Conservation (phyloP, 2,113 vertebrate genomes). For the Cyrtonyx montezumae region DNA sequence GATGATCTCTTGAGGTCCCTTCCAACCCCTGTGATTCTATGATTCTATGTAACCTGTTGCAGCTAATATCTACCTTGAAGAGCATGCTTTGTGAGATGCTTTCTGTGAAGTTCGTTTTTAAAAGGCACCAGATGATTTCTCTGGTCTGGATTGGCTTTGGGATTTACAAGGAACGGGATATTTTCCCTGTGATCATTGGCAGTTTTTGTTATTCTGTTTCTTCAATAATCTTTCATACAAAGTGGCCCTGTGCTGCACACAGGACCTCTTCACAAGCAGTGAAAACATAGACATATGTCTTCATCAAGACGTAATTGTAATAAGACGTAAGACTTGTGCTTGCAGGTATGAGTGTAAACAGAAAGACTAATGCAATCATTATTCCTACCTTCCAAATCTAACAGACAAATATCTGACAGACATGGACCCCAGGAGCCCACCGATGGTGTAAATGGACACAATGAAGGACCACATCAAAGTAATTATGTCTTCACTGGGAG, state of each 20-base stretch:
- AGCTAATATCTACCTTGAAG: neutral
- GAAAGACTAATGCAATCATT: neutral
- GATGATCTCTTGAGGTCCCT: too few species aligned
- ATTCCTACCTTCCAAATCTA: slow-evolving; percentile 76
- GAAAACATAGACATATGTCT: neutral
- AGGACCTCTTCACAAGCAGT: neutral
- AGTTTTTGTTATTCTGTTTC: neutral
- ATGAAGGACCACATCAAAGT: slow-evolving; percentile 81
- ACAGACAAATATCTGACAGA: slow-evolving; percentile 77
- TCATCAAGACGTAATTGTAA: neutral
- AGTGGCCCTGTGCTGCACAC: neutral
- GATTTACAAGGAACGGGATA: neutral
- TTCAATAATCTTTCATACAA: neutral
- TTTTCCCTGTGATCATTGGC: neutral
- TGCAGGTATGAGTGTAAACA: neutral
- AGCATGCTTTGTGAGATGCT: neutral
- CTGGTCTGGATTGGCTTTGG: neutral
- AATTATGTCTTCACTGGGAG: slow-evolving; percentile 59
- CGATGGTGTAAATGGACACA: slow-evolving; percentile 76
- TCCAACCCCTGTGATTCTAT: too few species aligned
- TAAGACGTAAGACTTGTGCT: too few species aligned
- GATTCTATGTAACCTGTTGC: neutral
- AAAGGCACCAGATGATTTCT: neutral
- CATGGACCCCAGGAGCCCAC: slow-evolving; percentile 74
- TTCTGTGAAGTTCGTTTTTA: neutral